phyloP scores from a whole-genome alignment of 2,888 invertebrate genomes.

The Lasioglossum morio region DNA sequence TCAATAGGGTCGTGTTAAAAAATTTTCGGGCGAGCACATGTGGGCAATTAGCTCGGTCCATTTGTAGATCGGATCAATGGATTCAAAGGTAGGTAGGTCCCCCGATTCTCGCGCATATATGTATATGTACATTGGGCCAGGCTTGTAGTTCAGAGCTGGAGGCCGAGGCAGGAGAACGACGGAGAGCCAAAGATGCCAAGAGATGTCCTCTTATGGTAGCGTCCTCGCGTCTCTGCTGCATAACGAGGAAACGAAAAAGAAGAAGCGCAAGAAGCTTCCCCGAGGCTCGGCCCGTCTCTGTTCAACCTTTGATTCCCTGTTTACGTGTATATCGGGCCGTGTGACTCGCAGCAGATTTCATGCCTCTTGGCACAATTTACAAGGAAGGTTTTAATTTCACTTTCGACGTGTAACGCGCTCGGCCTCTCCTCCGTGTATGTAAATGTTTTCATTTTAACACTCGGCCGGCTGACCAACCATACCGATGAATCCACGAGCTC shows the following conservation, averaged over 20 bases:
- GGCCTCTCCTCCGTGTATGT: neutral
- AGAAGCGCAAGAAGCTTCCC: conserved; percentile 43
- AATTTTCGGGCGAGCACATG: conserved; percentile 16
- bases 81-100: conserved; percentile 6
- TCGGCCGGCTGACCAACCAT: neutral
- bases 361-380: neutral
- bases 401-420: neutral
- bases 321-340: neutral
- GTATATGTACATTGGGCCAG: neutral
- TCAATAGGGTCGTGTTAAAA: neutral
- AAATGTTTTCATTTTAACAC: conserved; percentile 1
- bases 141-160: conserved; percentile 59
- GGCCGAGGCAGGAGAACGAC: conserved; percentile 51
- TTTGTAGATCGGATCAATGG: conserved; percentile 34
- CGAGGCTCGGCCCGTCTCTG: conserved; percentile 24
- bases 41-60: conserved; percentile 39
- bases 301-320: conserved; percentile 25
- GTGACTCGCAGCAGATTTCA: neutral
- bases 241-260: conserved; percentile 56
- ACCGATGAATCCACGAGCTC: neutral
- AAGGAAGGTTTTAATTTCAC: conserved; percentile 17
- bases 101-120: conserved; percentile 18
- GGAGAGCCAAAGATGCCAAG: conserved; percentile 71
- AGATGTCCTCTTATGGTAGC: conserved; percentile 83
- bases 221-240: conserved; percentile 74